Evolutionary conservation across 2,797 vertebrate species (phyloP).

Genomic region (Rhinichthys osculus): DNA sequence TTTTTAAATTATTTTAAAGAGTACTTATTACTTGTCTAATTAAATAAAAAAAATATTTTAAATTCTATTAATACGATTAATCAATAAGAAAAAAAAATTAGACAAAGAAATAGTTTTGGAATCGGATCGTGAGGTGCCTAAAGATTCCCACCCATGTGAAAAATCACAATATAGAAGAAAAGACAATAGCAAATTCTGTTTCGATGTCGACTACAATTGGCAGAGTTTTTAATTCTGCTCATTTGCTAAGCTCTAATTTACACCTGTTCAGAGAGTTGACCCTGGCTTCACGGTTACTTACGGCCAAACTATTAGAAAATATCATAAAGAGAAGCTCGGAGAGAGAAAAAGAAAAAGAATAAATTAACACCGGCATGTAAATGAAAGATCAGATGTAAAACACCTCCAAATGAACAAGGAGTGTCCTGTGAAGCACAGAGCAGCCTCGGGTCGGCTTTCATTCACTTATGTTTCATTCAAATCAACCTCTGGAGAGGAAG

Average conservation of each 20-base stretch:
- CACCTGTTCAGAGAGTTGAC: not conserved
- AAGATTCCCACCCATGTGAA: too few species aligned
- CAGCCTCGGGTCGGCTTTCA: conserved; percentile 77
- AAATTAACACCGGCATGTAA: conserved; percentile 25
- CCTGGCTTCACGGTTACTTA: conserved; percentile 39
- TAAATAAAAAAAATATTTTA: too few species aligned
- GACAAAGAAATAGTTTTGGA: too few species aligned
- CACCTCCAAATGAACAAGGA: conserved; percentile 77
- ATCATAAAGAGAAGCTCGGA: conserved; percentile 8
- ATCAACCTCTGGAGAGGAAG: conserved; percentile 37
- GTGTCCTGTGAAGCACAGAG: conserved; percentile 73
- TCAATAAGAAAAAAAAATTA: too few species aligned
- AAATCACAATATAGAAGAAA: too few species aligned
- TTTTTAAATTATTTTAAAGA: too few species aligned
- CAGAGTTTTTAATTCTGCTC: too few species aligned
- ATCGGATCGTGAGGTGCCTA: too few species aligned
- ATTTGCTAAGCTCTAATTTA: conserved; percentile 27
- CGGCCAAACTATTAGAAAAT: conserved; percentile 12
- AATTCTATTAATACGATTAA: too few species aligned
- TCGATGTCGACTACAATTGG: too few species aligned
- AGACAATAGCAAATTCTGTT: too few species aligned
- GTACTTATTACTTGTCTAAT: too few species aligned
- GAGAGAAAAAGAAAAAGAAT: not conserved
- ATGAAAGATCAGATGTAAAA: conserved; percentile 77
- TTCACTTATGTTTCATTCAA: conserved; percentile 73